Base-by-base conservation (phyloP, 2,113 vertebrate genomes). In the Aptenodytes forsteri region DNA sequence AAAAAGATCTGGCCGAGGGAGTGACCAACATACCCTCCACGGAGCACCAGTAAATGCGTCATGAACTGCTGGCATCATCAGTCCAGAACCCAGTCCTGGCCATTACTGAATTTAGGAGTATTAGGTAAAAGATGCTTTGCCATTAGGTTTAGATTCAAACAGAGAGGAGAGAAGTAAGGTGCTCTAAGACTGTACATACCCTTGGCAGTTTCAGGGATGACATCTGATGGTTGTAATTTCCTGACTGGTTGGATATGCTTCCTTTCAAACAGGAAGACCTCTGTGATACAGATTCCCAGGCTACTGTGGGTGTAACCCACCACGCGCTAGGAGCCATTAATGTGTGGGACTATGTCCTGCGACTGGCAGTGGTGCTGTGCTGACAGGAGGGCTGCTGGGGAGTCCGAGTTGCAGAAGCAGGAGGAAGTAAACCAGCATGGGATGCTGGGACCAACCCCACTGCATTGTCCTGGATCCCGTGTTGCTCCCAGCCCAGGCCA, bases 351-450 rank as follows among this genome's bases (percentile, higher is more conserved):
- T 58, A 3, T 70, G 50, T 56, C 49, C 44, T 77, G 81, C 0
- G 3, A 65, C 72, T 9, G 25, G 10, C 72, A 73, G 80, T 19
- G 66, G 11, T 21, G 64, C 49, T 83, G 62, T 0, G 13, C 58
- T 94, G 95, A 83, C 86, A 92, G 55, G 13, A 87, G 29, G 23
- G 47, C 49, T 95, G 71, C 87, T 89, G 80, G 49, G 58, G 46
- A 73, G 44, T 36, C 67, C 5, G 2, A 89, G 87, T 12, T 81
- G 77, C 77, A 87, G 62, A 62, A 62, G 34, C 55, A 87, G 50
- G 59, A 83, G 80, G 87, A 91, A 94, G 65, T 38, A 91, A 95
- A 82, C 50, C 92, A 95, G 90, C 87, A 59, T 79, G 84, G 47
- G 81, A 85, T 78, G 50, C 81, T 89, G 90, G 47, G 95, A 93